Percentiles rank a stretch among this genome's conserved stretches.
Evolutionary conservation across 2,797 vertebrate genomes (phyloP).

Genomic region (Luscinia luscinia): DNA sequence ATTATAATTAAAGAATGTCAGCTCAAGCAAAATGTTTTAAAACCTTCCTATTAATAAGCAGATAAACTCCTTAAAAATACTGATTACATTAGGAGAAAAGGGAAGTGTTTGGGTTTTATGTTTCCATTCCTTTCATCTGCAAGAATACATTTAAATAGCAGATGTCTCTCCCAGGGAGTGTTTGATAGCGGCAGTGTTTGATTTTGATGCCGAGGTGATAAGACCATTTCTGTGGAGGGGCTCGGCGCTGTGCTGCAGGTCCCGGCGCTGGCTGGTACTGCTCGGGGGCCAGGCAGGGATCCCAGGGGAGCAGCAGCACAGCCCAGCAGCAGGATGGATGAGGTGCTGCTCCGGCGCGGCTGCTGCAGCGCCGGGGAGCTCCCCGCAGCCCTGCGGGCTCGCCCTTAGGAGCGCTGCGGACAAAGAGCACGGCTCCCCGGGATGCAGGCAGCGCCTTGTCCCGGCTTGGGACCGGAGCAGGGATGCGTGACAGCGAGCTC

Average conservation of each 20-base stretch:
- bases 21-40: constrained; percentile 66
- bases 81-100: constrained; percentile 33
- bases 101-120: constrained; percentile 26
- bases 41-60: constrained; percentile 60
- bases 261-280: background rate
- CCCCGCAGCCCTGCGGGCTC: background rate
- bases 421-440: background rate
- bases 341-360: background rate
- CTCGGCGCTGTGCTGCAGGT: background rate
- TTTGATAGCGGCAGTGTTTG: background rate
- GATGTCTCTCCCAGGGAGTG: constrained; percentile 43
- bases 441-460: background rate
- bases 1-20: constrained; percentile 65
- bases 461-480: fast-evolving
- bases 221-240: background rate
- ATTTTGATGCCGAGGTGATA: background rate
- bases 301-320: background rate
- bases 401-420: background rate
- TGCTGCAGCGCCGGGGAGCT: background rate
- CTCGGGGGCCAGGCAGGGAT: background rate
- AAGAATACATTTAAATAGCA: constrained; percentile 46
- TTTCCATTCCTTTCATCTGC: constrained; percentile 44
- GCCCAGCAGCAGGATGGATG: background rate
- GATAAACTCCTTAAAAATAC: constrained; percentile 66
- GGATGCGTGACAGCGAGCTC: background rate